A percentile compares a stretch with the other conserved stretches of the same genome.
These are phyloP conservation scores for Ceratoteleas bidentatus DNA, from an alignment of 1,140 invertebrate species.

Conservation along the genomic window DNA sequence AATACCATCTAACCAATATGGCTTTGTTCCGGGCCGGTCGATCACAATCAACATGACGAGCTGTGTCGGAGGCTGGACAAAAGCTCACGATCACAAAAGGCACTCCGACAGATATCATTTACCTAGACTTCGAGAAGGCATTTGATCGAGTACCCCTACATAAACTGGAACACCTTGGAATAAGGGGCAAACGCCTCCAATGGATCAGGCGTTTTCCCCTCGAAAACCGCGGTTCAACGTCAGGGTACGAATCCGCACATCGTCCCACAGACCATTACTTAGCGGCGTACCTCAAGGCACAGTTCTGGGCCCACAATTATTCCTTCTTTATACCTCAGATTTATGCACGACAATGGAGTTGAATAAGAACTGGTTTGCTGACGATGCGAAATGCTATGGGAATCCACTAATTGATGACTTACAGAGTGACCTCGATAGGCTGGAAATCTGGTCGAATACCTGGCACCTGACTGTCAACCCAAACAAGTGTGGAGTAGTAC, in stretches of 20 bases:
- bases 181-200: background rate
- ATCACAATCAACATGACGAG: background rate
- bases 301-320: background rate
- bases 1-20: background rate
- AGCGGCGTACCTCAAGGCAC: background rate
- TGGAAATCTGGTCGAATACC: background rate
- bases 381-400: background rate
- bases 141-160: background rate
- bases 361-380: background rate
- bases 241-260: background rate
- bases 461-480: background rate
- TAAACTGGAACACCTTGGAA: background rate
- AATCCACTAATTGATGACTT: background rate
- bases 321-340: background rate
- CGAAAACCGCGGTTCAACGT: background rate
- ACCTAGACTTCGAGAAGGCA: slow-evolving; percentile 1
- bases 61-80: background rate
- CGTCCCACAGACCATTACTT: background rate
- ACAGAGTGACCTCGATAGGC: background rate
- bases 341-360: background rate
- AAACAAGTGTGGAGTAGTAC: background rate
- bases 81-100: background rate
- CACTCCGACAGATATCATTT: background rate
- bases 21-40: background rate
- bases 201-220: background rate